phyloP scores from a whole-genome alignment of 2,888 invertebrate genomes.

The Serripes groenlandicus region DNA sequence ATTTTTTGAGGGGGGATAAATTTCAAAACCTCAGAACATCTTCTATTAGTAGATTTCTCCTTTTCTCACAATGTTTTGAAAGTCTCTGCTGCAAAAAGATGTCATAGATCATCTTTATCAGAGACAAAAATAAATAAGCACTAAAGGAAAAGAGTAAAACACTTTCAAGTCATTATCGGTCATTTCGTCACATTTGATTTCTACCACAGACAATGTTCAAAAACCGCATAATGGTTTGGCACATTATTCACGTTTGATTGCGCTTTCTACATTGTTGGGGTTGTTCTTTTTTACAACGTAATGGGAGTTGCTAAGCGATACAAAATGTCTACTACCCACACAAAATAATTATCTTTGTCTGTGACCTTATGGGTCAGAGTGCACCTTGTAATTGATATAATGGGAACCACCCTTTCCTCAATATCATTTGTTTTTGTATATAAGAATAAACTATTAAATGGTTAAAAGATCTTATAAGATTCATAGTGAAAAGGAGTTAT shows the following conservation, averaged over 20 bases:
- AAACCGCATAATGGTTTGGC: slow-evolving; percentile 20
- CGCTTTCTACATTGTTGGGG: not conserved
- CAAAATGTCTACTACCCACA: slow-evolving; percentile 23
- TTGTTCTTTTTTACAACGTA: slow-evolving; percentile 12
- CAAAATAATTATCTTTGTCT: slow-evolving; percentile 19
- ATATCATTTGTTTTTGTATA: no score
- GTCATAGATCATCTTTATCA: not conserved
- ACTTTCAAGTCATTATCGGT: slow-evolving; percentile 14
- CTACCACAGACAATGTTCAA: slow-evolving; percentile 9
- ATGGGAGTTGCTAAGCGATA: slow-evolving; percentile 13
- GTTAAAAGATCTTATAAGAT: no score
- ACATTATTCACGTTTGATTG: not conserved
- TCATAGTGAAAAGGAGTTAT: no score
- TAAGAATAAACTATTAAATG: no score
- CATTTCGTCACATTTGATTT: not conserved
- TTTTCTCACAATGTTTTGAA: not conserved
- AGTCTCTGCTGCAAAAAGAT: not conserved
- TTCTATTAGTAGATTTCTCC: not conserved
- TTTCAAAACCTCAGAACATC: no score
- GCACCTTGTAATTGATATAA: no score
- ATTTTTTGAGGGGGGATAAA: no score
- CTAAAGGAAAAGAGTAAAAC: no score
- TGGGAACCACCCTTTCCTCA: no score
- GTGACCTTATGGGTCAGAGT: slow-evolving; percentile 16
- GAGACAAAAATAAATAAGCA: no score